Evolutionary conservation across 2,113 vertebrate species (phyloP), one percentile per base, ranked within the genome.

Genomic region (Chlamydotis undulata): DNA sequence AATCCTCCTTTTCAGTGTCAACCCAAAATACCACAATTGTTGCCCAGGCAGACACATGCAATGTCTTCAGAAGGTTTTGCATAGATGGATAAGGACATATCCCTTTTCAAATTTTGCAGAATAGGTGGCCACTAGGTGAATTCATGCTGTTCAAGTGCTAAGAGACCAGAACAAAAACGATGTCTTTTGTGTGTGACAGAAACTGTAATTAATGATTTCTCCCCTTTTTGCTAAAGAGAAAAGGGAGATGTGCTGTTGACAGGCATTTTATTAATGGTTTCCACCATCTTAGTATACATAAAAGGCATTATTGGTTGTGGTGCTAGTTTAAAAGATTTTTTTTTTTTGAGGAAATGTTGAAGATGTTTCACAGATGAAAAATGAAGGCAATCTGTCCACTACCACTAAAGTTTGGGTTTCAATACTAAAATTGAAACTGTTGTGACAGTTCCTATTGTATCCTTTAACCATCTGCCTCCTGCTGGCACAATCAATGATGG

Each of bases 141-240:
- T 98, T 98, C 97, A 98, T 96, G 97, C 98, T 98, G 96, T 97
- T 98, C 98, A 98, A 98, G 97, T 97, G 97, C 96, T 98, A 97
- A 97, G 97, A 95, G 93, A 97, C 88, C 75, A 96, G 98, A 98
- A 99, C 98, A 99, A 99, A 99, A 96, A 88, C 47, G 75, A 79
- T 93, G 96, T 97, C 98, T 98, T 99, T 98, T 98, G 95, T 97
- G 84, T 89, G 96, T 99, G 99, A 99, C 99, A 99, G 98, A 98
- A 98, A 99, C 98, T 98, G 98, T 99, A 99, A 99, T 99, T 99
- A 99, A 99, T 99, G 99, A 98, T 98, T 98, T 98, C 97, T 98
- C 97, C 97, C 95, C 97, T 99, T 99, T 99, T 98, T 97, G 96
- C 96, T 86, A 95, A 97, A 96, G 96, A 98, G 98, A 99, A 99